Evolutionary conservation across 2,888 invertebrate species (phyloP).

Genomic region (Ditula angustiorana): DNA sequence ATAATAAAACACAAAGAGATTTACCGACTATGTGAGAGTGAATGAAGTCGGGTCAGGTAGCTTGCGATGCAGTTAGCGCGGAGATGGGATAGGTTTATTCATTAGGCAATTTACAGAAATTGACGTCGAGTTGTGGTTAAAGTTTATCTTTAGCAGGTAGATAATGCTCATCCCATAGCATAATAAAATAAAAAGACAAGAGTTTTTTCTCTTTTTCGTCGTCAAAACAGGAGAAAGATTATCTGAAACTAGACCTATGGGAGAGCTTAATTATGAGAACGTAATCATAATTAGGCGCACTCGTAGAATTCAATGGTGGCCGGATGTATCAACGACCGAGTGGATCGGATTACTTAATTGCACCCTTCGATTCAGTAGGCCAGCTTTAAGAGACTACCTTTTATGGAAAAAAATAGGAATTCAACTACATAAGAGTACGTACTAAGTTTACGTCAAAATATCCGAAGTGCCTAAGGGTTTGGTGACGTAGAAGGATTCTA

Average conservation of each 20-base stretch:
- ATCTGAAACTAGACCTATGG: background rate
- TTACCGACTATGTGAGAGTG: conserved; percentile 76
- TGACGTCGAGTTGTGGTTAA: conserved; percentile 24
- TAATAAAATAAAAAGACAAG: background rate
- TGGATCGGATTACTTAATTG: conserved; percentile 62
- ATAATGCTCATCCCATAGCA: background rate
- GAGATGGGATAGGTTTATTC: conserved; percentile 43
- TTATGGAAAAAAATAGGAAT: conserved; percentile 16
- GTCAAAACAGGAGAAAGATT: background rate
- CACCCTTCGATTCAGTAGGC: conserved; percentile 44
- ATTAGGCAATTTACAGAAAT: conserved; percentile 39
- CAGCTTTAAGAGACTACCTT: conserved; percentile 38
- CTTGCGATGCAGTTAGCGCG: conserved; percentile 44
- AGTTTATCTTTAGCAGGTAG: conserved; percentile 21
- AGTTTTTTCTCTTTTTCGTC: background rate
- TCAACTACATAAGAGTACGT: background rate
- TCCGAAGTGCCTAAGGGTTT: no score
- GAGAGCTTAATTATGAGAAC: conserved; percentile 23
- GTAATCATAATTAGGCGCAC: conserved; percentile 21
- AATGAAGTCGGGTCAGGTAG: conserved; percentile 77
- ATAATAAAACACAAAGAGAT: conserved; percentile 78
- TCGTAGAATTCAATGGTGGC: conserved; percentile 56
- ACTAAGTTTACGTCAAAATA: background rate
- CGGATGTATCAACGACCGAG: conserved; percentile 62
- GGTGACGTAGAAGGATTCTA: no score